Conservation (phyloP, 2,888 invertebrate species). For the Acrobasis consociella region DNA sequence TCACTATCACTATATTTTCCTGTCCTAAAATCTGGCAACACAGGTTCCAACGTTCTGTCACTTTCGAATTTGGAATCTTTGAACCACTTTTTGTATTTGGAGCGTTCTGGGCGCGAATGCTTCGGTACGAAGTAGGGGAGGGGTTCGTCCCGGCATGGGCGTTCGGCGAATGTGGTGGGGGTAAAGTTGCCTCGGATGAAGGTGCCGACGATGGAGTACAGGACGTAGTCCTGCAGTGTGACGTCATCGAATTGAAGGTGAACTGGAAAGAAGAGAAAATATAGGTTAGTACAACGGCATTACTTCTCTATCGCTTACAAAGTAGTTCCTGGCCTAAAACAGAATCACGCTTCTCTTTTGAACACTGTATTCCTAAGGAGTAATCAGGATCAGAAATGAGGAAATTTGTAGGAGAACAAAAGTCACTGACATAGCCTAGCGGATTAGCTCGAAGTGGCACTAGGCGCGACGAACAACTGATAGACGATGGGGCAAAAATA, state of each 20-base stretch:
- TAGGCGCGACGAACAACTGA: too few species aligned
- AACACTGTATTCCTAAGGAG: too few species aligned
- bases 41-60: constrained; percentile 24
- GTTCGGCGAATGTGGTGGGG: constrained; percentile 61
- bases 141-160: constrained; percentile 60
- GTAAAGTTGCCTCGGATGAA: constrained; percentile 73
- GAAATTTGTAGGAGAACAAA: too few species aligned
- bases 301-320: too few species aligned
- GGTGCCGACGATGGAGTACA: constrained; percentile 66
- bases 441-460: too few species aligned
- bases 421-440: too few species aligned
- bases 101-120: constrained; percentile 52
- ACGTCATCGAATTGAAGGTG: constrained; percentile 62
- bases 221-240: constrained; percentile 64
- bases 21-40: constrained; percentile 38
- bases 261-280: constrained; percentile 57
- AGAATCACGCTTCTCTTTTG: too few species aligned
- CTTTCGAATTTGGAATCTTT: constrained; percentile 29
- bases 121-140: constrained; percentile 69
- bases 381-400: too few species aligned
- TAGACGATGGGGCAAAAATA: too few species aligned
- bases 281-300: not conserved
- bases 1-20: constrained; percentile 45
- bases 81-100: constrained; percentile 52
- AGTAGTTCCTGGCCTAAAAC: too few species aligned